Evolutionary conservation across 2,113 vertebrate genomes (phyloP).

Genomic region (Protobothrops flavoviridis): DNA sequence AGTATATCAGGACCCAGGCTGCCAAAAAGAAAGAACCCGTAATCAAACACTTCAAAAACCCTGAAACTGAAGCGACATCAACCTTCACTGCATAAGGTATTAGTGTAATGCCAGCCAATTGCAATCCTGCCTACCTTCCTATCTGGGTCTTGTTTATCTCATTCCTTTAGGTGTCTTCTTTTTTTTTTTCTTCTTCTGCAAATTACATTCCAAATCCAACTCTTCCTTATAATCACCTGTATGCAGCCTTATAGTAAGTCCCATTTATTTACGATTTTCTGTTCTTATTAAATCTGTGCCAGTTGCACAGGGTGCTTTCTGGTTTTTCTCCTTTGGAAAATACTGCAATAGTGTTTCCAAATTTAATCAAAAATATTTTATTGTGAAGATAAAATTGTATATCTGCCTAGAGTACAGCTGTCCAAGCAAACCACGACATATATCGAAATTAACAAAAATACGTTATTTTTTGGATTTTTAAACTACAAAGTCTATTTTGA

Average conservation of each 20-base stretch:
- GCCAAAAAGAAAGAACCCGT: constrained; percentile 72
- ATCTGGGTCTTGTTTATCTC: constrained; percentile 65
- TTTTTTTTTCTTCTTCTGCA: constrained; percentile 46
- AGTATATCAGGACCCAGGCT: constrained; percentile 73
- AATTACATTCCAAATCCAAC: constrained; percentile 75
- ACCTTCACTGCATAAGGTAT: constrained; percentile 69
- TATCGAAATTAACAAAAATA: constrained; percentile 64
- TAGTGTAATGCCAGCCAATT: constrained; percentile 66
- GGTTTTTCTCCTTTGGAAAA: constrained; percentile 60
- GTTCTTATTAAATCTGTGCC: constrained; percentile 57
- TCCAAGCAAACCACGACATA: constrained; percentile 57
- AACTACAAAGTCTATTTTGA: constrained; percentile 66
- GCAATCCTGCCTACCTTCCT: constrained; percentile 51
- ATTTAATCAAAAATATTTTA: constrained; percentile 51
- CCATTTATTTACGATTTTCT: constrained; percentile 58
- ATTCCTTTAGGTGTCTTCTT: constrained; percentile 56
- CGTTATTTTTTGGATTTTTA: constrained; percentile 66
- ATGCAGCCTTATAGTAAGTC: constrained; percentile 74
- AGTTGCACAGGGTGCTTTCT: constrained; percentile 54
- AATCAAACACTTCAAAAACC: constrained; percentile 68
- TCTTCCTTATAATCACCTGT: constrained; percentile 71
- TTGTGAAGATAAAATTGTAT: constrained; percentile 43
- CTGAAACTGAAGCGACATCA: constrained; percentile 69
- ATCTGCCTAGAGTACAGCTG: constrained; percentile 54
- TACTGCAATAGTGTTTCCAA: constrained; percentile 39